Conservation (phyloP, 2,888 invertebrate species). For the Coleophora deauratella region DNA sequence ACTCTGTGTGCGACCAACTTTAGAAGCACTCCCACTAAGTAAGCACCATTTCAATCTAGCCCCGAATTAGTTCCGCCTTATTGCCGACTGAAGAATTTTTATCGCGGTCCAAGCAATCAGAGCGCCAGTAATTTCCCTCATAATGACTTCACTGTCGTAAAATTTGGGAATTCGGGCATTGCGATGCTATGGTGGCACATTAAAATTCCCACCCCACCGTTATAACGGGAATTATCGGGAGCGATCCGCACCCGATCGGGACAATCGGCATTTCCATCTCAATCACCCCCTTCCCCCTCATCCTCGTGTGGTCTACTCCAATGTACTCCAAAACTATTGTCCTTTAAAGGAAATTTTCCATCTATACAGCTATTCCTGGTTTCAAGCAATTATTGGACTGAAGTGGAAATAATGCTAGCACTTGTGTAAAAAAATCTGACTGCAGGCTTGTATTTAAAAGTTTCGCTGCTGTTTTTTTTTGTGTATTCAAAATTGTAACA, state of each 20-base stretch:
- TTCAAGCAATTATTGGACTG: no score
- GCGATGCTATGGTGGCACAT: conserved; percentile 74
- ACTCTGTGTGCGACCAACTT: no score
- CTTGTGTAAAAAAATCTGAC: no score
- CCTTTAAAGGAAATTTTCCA: no score
- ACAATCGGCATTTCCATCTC: conserved; percentile 71
- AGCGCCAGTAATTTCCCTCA: conserved; percentile 74
- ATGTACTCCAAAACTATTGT: no score
- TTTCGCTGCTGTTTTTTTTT: no score
- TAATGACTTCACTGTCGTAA: conserved; percentile 71
- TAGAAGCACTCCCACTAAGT: conserved; percentile 26
- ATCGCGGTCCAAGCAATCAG: conserved; percentile 73
- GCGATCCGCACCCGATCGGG: conserved; percentile 49
- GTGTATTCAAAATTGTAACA: no score
- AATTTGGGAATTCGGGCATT: conserved; percentile 75
- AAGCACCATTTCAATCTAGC: conserved; percentile 53
- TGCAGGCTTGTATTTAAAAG: no score
- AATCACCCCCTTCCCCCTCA: conserved; percentile 37
- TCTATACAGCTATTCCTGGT: no score
- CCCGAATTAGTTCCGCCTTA: conserved; percentile 72
- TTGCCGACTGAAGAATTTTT: conserved; percentile 73
- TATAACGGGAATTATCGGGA: conserved; percentile 68
- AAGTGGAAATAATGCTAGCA: no score
- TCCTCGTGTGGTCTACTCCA: no score
- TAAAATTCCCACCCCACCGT: conserved; percentile 74